Evolutionary conservation across 2,113 vertebrate genomes (phyloP), one percentile per base, ranked within the genome.

Genomic region (Odocoileus hemionus): DNA sequence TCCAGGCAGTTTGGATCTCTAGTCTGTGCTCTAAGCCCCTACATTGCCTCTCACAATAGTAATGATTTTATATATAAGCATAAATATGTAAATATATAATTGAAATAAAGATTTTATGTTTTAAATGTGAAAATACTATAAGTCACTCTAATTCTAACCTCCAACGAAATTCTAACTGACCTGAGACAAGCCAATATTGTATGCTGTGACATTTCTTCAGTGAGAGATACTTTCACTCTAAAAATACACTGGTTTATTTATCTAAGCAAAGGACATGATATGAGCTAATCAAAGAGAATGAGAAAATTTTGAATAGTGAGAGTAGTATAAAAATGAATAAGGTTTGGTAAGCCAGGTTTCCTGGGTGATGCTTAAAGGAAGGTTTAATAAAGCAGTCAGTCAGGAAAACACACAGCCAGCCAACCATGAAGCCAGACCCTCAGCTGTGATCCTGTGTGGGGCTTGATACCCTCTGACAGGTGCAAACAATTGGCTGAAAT

Each of bases 281-380:
- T 96, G 89, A 95, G 60, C 88, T 90, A 86, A 94, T 96, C 82
- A 93, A 64, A 95, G 78, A 96, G 58, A 85, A 95, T 39, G 57
- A 91, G 50, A 86, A 96, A 64, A 89, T 50, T 67, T 67, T 82
- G 85, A 88, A 64, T n/a, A 90, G 61, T 14, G 76, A 97, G 76
- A 58, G 45, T 19, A 36, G 17, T 76, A 76, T 60, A 36, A 95
- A 74, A 93, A 64, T 90, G 85, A 92, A 70, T 87, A 74, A 88
- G 58, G 60, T 84, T 83, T 50, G 23, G 60, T 57, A 76, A 39
- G 74, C 74, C 60, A 86, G 43, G 14, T 88, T 91, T 76, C 50
- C 36, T 57, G 50, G n/a, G 39, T 67, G 74, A 83, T 82, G n/a
- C 57, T 80, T 54, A 43, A 39, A 89, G 94, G 82, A 64, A 88